These are phyloP conservation scores for Pristiophorus japonicus DNA, from an alignment of 2,113 vertebrate genomes.

Conservation along the genomic window DNA sequence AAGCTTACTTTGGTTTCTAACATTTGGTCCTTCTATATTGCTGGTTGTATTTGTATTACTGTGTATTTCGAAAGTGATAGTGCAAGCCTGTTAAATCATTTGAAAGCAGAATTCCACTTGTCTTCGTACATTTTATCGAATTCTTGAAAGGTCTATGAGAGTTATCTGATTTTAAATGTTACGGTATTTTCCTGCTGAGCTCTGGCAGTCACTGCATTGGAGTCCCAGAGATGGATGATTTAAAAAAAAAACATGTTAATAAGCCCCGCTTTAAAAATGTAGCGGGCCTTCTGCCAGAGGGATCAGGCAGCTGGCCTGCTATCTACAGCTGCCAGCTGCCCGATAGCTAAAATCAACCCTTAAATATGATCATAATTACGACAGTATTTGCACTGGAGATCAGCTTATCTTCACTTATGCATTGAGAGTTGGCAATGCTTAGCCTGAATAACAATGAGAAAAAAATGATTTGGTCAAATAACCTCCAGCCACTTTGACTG, in stretches of 20 bases:
- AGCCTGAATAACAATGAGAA: not conserved
- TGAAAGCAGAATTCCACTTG: not conserved
- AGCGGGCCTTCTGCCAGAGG: not conserved
- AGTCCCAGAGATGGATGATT: too few species aligned
- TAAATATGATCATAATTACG: not conserved
- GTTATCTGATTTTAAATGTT: not conserved
- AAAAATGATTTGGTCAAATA: slow-evolving; percentile 6
- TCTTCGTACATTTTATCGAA: not conserved
- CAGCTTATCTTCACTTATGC: not conserved
- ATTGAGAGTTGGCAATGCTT: not conserved
- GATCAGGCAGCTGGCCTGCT: not conserved
- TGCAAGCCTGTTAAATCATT: not conserved
- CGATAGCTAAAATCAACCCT: not conserved
- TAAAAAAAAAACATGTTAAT: not conserved
- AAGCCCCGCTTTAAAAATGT: not conserved
- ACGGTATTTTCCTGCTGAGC: not conserved
- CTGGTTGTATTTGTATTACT: not conserved
- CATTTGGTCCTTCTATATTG: not conserved
- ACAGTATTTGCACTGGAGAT: not conserved
- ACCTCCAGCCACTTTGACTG: not conserved
- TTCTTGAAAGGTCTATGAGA: not conserved
- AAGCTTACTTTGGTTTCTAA: not conserved
- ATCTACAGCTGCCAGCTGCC: not conserved
- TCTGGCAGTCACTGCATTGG: not conserved
- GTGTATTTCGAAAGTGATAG: not conserved